Evolutionary conservation across 2,888 invertebrate genomes (phyloP).

Genomic region (Epirrhoe tristata): DNA sequence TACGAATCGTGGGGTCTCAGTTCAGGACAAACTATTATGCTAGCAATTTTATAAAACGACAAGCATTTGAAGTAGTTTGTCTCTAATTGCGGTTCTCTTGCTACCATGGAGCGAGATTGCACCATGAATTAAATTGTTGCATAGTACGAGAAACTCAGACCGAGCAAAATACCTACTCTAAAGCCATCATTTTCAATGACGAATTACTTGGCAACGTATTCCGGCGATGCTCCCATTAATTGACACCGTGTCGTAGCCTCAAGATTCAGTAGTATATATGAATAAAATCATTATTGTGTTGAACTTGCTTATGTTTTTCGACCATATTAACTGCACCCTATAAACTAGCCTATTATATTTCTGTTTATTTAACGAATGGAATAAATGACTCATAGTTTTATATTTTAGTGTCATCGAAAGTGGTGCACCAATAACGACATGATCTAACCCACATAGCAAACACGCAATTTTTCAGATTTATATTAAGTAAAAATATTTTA

Average conservation of each 20-base stretch:
- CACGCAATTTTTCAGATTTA: not conserved
- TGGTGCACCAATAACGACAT: too few species aligned
- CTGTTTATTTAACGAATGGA: too few species aligned
- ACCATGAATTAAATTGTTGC: constrained; percentile 7
- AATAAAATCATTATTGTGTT: not conserved
- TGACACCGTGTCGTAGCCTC: constrained; percentile 12
- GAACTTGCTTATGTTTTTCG: not conserved
- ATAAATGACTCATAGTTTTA: too few species aligned
- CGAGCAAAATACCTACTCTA: constrained; percentile 32
- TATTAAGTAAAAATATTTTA: not conserved
- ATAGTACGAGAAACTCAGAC: constrained; percentile 10
- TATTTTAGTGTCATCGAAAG: too few species aligned
- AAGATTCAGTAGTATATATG: not conserved
- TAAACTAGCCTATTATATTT: too few species aligned
- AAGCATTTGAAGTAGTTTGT: not conserved
- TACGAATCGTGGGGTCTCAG: not conserved
- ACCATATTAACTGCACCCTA: too few species aligned
- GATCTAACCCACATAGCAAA: not conserved
- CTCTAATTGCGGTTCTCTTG: not conserved
- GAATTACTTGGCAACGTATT: constrained; percentile 35
- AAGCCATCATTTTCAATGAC: constrained; percentile 41
- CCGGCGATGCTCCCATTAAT: constrained; percentile 31
- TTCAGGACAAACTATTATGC: not conserved
- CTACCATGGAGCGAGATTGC: constrained; percentile 3
- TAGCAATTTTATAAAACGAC: not conserved